Evolutionary conservation across 2,113 vertebrate species (phyloP), one percentile per base, ranked within the genome.

Genomic region (Thunnus thynnus): DNA sequence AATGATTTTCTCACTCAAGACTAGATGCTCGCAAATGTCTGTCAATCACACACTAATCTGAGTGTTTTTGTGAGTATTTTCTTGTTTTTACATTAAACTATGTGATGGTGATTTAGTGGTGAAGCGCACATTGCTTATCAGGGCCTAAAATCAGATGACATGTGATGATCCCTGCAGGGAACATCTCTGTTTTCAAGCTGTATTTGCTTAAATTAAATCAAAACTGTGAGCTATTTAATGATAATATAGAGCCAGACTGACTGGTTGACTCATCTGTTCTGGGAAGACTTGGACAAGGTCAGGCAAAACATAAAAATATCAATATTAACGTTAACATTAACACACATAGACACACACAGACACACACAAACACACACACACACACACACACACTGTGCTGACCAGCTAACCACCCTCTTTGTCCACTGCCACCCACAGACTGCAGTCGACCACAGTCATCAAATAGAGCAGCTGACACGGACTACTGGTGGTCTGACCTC

Each of bases 401-500:
- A 83, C 70, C 1, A 57, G 63, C 47, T 62, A 50, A 57, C 22
- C 13, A 0, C 1, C 47, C 57, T 67, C 58, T 80, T 60, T 72
- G 71, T 79, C 66, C 62, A 22, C 61, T n/a, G 17, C 63, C 36
- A 3, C 22, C 60, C 25, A 67, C 75, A 48, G 11, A 56, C 58
- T n/a, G 68, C 32, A 57, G 77, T 4, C 9, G n/a, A 64, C 56
- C 47, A 46, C 16, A 68, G 47, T 61, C 72, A 76, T 80, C 56
- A 64, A 76, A 76, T 32, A 30, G 1, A 50, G 30, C 61, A 22
- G 67, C 58, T 56, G 68, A 76, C 71, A 80, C 4, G 46, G 17
- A 27, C 65, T 72, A 41, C 64, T 20, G 69, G 55, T 61, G 76
- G 52, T 70, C 72, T 47, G 74, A 86, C 65, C 57, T 67, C 0